Conservation (phyloP, 92 coral and sea anemone species). For the Phenganax stokvisi region DNA sequence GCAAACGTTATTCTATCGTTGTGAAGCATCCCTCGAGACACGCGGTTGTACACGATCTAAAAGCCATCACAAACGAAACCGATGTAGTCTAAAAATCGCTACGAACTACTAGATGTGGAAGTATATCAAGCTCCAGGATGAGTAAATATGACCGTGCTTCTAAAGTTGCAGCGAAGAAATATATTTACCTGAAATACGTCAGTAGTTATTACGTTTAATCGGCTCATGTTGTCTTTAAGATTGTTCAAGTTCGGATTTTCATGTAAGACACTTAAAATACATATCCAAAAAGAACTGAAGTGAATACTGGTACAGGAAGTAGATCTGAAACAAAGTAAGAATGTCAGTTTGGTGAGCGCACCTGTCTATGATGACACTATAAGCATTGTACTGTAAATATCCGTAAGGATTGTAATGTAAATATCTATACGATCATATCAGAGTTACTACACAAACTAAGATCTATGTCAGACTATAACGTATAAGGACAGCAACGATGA, state of each 20-base stretch:
- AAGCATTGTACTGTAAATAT: neutral
- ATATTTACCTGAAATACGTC: constrained; percentile 87
- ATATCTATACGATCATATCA: neutral
- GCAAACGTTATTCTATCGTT: constrained; percentile 89
- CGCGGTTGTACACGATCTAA: constrained; percentile 89
- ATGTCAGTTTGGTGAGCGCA: neutral
- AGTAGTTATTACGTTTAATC: constrained; percentile 73
- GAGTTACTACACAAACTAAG: neutral
- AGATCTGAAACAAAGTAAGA: constrained; percentile 52
- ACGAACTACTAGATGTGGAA: neutral
- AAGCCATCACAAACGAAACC: neutral
- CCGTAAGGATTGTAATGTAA: neutral
- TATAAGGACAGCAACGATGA: neutral
- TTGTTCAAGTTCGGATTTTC: constrained; percentile 80
- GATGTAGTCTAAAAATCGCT: neutral
- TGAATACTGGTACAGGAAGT: constrained; percentile 97
- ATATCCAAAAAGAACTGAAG: constrained; percentile 97
- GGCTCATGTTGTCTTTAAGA: constrained; percentile 72
- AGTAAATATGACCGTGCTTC: too few species aligned
- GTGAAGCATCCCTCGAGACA: constrained; percentile 96
- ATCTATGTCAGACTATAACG: neutral
- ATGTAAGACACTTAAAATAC: constrained; percentile 77
- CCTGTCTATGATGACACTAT: neutral
- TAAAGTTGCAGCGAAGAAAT: neutral
- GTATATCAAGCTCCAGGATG: neutral